Conservation (phyloP, 1,140 invertebrate genomes). For the Drosophila kurseongensis region DNA sequence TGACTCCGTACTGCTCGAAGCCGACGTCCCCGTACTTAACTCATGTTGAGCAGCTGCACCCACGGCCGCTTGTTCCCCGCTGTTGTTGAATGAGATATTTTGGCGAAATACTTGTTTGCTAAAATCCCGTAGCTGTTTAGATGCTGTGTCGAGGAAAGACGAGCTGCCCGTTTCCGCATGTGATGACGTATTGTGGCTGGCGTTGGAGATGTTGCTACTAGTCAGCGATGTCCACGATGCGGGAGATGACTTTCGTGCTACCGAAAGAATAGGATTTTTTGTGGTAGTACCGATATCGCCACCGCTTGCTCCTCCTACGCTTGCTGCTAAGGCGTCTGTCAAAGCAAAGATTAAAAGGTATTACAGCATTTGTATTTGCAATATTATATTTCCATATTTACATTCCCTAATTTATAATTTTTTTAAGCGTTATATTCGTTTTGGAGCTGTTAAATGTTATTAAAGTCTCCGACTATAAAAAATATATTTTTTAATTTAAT, state of each 20-base stretch:
- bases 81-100: slow-evolving; percentile 76
- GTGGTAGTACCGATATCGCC: slow-evolving; percentile 14
- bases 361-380: not conserved
- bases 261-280: slow-evolving; percentile 27
- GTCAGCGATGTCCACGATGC: slow-evolving; percentile 35
- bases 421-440: no score
- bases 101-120: slow-evolving; percentile 81
- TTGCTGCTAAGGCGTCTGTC: slow-evolving; percentile 23
- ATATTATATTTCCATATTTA: no score
- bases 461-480: no score
- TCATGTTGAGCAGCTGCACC: slow-evolving; percentile 18
- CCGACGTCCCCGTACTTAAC: slow-evolving; percentile 27
- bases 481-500: no score
- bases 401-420: no score
- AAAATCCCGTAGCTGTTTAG: slow-evolving; percentile 74
- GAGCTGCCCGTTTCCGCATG: slow-evolving; percentile 22
- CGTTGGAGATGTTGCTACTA: slow-evolving; percentile 42
- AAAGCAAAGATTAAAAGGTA: slow-evolving; percentile 2
- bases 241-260: slow-evolving; percentile 39
- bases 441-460: no score
- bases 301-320: slow-evolving; percentile 15
- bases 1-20: slow-evolving; percentile 47
- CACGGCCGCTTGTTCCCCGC: slow-evolving; percentile 32
- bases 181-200: slow-evolving; percentile 23
- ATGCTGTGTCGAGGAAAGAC: slow-evolving; percentile 77